Evolutionary conservation across 2,113 vertebrate genomes (phyloP).

Genomic region (Hepsetus odoe): DNA sequence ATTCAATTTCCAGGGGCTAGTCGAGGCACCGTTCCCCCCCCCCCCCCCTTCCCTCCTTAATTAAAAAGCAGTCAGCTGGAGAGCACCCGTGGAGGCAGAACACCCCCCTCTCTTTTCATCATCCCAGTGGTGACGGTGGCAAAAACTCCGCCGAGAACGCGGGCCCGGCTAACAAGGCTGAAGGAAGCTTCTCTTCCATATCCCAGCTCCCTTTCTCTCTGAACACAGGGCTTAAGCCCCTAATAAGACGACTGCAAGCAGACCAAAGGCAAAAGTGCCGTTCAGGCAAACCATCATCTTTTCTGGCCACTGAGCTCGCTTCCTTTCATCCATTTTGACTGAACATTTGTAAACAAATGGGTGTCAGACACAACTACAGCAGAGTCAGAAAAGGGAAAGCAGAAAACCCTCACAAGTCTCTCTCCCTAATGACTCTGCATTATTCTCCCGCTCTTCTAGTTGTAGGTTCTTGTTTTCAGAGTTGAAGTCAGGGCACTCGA

Average conservation of each 20-base stretch:
- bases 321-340: not conserved
- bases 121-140: slow-evolving; percentile 39
- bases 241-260: not conserved
- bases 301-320: slow-evolving; percentile 1
- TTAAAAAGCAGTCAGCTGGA: slow-evolving; percentile 65
- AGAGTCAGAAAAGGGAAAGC: not conserved
- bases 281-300: not conserved
- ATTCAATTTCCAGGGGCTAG: slow-evolving; percentile 59
- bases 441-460: not conserved
- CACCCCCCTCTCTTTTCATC: slow-evolving; percentile 27
- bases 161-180: slow-evolving; percentile 41
- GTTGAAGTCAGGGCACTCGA: not conserved
- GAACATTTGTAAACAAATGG: not conserved
- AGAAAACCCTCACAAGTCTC: not conserved
- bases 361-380: not conserved
- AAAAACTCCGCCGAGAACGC: slow-evolving; percentile 44
- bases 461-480: not conserved
- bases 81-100: slow-evolving; percentile 38
- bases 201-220: not conserved
- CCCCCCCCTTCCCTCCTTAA: slow-evolving; percentile 54
- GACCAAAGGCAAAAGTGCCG: not conserved
- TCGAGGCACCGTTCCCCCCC: slow-evolving; percentile 35
- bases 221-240: not conserved
- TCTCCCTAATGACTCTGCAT: not conserved
- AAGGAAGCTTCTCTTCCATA: slow-evolving; percentile 11